A percentile compares a stretch with the other conserved stretches of the same genome.
Conservation (phyloP, 2,113 vertebrate species). For the Cricetomys ansorgei region DNA sequence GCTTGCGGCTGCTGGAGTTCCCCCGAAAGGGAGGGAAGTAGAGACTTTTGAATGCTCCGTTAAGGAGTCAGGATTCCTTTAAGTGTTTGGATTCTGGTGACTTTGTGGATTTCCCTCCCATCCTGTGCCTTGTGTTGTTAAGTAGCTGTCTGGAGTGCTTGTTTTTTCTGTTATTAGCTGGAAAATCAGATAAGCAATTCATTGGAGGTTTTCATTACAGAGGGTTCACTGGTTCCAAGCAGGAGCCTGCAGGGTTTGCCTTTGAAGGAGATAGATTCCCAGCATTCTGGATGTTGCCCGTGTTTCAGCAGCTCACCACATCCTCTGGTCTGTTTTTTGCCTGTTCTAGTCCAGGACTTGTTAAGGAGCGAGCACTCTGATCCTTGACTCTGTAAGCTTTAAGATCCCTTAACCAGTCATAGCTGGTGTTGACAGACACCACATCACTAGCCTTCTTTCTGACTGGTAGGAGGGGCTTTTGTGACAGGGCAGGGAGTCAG, state of each 20-base stretch:
- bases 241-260: background rate
- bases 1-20: background rate
- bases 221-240: background rate
- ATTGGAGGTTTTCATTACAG: slow-evolving; percentile 32
- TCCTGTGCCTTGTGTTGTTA: background rate
- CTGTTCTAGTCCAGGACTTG: background rate
- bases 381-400: background rate
- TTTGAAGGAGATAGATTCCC: slow-evolving; percentile 12
- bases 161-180: slow-evolving; percentile 48
- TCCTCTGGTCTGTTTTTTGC: background rate
- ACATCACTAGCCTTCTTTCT: background rate
- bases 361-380: background rate
- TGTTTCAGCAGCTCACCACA: background rate
- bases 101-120: slow-evolving; percentile 14
- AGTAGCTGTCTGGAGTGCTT: background rate
- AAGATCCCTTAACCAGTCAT: background rate
- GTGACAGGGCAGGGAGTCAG: background rate
- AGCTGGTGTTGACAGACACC: background rate
- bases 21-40: background rate
- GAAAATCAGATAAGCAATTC: slow-evolving; percentile 2
- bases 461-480: background rate
- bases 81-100: slow-evolving; percentile 16
- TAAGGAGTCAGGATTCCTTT: background rate
- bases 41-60: background rate
- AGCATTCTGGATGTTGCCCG: background rate